Evolutionary conservation across 2,797 vertebrate genomes (phyloP).

Genomic region (Benthosema pterotum): DNA sequence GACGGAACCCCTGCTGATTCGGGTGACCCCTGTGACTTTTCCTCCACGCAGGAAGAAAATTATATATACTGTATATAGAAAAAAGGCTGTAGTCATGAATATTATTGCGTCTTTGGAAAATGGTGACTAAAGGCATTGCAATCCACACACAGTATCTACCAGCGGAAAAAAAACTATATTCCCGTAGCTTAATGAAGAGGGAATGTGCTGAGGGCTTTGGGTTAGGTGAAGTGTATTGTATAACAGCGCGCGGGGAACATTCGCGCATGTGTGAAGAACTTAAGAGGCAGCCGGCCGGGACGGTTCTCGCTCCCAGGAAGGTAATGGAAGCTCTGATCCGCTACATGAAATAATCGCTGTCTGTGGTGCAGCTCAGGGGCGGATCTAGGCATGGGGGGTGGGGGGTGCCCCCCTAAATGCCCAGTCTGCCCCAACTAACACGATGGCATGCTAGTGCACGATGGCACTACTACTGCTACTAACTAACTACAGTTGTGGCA

Average conservation of each 20-base stretch:
- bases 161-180: constrained; percentile 15
- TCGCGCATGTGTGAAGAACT: constrained; percentile 62
- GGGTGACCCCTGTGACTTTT: no score
- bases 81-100: constrained; percentile 16
- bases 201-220: neutral
- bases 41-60: constrained; percentile 28
- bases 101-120: constrained; percentile 10
- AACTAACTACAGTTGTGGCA: no score
- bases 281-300: constrained; percentile 61
- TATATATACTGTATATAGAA: no score
- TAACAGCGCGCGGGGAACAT: constrained; percentile 49
- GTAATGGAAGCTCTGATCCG: constrained; percentile 55
- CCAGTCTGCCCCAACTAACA: no score
- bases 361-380: constrained; percentile 44
- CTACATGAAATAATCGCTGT: constrained; percentile 68
- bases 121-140: constrained; percentile 7
- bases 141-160: constrained; percentile 19
- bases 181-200: constrained; percentile 17
- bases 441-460: no score
- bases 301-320: constrained; percentile 53
- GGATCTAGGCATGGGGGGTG: no score
- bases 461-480: no score
- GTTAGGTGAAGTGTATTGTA: constrained; percentile 33
- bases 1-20: no score
- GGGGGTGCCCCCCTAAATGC: no score